Evolutionary conservation across 2,888 invertebrate species (phyloP), one percentile per base, ranked within the genome.

Genomic region (Melipona bicolor): DNA sequence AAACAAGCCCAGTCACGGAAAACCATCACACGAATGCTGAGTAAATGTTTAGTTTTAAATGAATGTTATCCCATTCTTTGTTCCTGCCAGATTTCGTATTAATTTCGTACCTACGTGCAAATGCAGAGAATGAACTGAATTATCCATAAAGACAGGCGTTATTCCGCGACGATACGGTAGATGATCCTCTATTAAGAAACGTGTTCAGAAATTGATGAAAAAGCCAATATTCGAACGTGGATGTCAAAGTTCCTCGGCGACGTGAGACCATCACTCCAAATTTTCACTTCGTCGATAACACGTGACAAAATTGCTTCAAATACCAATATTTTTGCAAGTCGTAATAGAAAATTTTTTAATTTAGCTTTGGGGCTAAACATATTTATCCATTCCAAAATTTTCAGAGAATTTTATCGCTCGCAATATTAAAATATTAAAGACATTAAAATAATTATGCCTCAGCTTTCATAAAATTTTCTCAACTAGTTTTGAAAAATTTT

Each of bases 21-120:
- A 92, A 96, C 97, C 81, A 97, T 98, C 85, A 97, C 97, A 84
- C 95, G 97, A 90, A 97, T 98, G 97, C 95, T 98, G 86, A 97
- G 98, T 98, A 94, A 96, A 95, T 91, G 36, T 75, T 56, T 32
- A 56, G 75, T 52, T 49, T 70, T 79, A 54, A 72, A 36, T 49
- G 72, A 77, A 65, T 19, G 0, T 27, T 43, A 62, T 43, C 13
- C 59, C 1, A 15, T n/a, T 24, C 21, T 61, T 75, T 24, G 32
- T 36, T 15, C 19, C 36, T 11, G 19, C 27, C 0, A 5, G 69
- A 50, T 61, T 67, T 59, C 56, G 43, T 21, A 24, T 74, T 21
- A 24, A 1, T 3, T 4, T 0, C n/a, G 11, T n/a, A 15, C n/a
- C 4, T 6, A 1, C n/a, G 3, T 21, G 64, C n/a, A 65, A 65